These are phyloP conservation scores for Cataglyphis albicans DNA, from an alignment of 2,888 invertebrate species.

Conservation along the genomic window DNA sequence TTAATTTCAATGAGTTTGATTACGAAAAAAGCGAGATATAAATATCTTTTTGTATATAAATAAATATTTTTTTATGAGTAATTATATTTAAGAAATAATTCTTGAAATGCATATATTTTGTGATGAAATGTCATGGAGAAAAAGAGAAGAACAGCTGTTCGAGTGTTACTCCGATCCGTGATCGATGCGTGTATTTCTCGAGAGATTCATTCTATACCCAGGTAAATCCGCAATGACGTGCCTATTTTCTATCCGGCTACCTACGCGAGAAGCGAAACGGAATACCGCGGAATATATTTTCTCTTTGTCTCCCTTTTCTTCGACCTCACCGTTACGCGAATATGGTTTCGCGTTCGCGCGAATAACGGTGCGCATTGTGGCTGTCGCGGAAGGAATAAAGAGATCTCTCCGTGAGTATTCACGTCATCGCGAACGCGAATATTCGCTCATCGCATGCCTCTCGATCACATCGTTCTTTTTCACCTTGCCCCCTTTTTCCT, in stretches of 20 bases:
- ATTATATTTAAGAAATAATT: not conserved
- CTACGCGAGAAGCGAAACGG: slow-evolving; percentile 10
- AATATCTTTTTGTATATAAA: not conserved
- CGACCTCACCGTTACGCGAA: slow-evolving; percentile 68
- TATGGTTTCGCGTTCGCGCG: slow-evolving; percentile 61
- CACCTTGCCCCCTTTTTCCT: slow-evolving; percentile 7
- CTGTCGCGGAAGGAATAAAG: slow-evolving; percentile 35
- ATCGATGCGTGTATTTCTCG: not conserved
- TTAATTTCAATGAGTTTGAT: not conserved
- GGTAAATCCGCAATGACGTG: slow-evolving; percentile 19
- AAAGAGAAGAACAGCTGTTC: not conserved
- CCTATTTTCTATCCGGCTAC: slow-evolving; percentile 18
- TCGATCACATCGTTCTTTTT: slow-evolving; percentile 10
- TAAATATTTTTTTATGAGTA: not conserved
- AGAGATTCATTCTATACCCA: not conserved
- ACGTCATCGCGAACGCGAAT: slow-evolving; percentile 5
- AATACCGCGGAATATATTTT: slow-evolving; percentile 9
- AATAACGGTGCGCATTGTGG: slow-evolving; percentile 73
- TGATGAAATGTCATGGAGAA: not conserved
- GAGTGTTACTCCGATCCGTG: slow-evolving; percentile 1
- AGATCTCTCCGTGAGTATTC: slow-evolving; percentile 11
- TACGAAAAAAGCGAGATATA: not conserved
- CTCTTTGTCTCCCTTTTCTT: slow-evolving; percentile 51
- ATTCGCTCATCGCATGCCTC: not conserved
- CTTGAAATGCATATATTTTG: not conserved